Evolutionary conservation across 2,888 invertebrate species (phyloP), one percentile per base, ranked within the genome.

Genomic region (Alentia gelatinosa): DNA sequence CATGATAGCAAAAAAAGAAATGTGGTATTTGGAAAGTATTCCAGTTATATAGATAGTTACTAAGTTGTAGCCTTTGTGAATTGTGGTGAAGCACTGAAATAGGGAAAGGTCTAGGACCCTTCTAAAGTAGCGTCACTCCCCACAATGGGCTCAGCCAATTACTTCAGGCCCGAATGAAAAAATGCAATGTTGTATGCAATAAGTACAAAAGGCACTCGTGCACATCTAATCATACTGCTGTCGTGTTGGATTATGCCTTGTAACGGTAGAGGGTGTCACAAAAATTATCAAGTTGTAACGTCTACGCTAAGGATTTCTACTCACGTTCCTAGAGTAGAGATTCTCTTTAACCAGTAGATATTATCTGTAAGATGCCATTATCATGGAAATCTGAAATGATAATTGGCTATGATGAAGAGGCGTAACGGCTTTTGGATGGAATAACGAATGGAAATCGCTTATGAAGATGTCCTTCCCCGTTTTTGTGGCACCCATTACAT

Each of bases 131-230:
- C n/a, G 68, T 68, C 68, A 68, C 30, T 30, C 3, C 3, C 19
- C n/a, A 47, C 12, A 68, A 68, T 5, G 15, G 68, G 68, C 68
- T 12, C 3, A 26, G 30, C 9, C 15, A n/a, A 23, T 35, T 39
- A 35, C 35, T 37, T 35, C 39, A 35, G 79, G 37, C 79, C 35
- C 23, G 5, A 12, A 68, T 68, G 68, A 26, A 68, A 56, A 74
- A 35, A 79, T 79, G 79, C 79, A 79, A 79, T 79, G 79, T 79
- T 79, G 79, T 79, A 79, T 79, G 79, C 79, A 79, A 79, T 79
- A 79, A 79, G 15, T 79, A 37, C 39, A 39, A 79, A 35, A 0
- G 39, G 35, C 79, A 79, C 35, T 79, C 39, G 23, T 79, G 37
- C 79, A 39, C 79, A 79, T 79, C 23, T 39, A 79, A 12, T 39